A percentile compares a stretch with the other conserved stretches of the same genome.
These are phyloP conservation scores for Hemithea aestivaria DNA, from an alignment of 2,888 invertebrate species.

Conservation along the genomic window DNA sequence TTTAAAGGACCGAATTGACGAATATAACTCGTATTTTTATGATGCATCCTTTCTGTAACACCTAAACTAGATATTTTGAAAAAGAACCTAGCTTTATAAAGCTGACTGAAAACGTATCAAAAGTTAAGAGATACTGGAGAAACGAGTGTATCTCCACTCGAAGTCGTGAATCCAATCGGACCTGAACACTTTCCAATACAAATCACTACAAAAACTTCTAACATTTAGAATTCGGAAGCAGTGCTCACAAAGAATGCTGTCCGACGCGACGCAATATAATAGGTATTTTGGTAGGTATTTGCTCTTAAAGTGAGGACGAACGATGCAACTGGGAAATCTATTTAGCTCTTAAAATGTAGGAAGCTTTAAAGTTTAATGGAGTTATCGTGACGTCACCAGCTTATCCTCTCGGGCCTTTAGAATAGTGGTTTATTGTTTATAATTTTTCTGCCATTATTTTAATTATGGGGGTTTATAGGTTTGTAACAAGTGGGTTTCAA, in stretches of 20 bases:
- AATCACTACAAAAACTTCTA: conserved; percentile 5
- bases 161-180: background rate
- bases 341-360: conserved; percentile 33
- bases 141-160: background rate
- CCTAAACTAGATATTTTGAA: too few relatives aligned
- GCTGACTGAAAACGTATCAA: too few relatives aligned
- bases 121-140: background rate
- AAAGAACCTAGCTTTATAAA: too few relatives aligned
- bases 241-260: conserved; percentile 38
- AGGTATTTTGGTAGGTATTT: conserved; percentile 45
- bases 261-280: conserved; percentile 35
- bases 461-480: too few relatives aligned
- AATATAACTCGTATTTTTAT: too few relatives aligned
- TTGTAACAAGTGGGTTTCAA: too few relatives aligned
- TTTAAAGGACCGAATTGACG: too few relatives aligned
- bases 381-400: conserved; percentile 27
- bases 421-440: too few relatives aligned
- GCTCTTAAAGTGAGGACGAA: conserved; percentile 50
- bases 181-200: background rate
- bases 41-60: too few relatives aligned
- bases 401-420: conserved; percentile 1
- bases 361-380: conserved; percentile 27
- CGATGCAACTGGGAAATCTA: conserved; percentile 59
- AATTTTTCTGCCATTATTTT: too few relatives aligned
- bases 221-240: conserved; percentile 4